Conservation (phyloP, 2,797 vertebrate genomes). For the Dipus sagitta region DNA sequence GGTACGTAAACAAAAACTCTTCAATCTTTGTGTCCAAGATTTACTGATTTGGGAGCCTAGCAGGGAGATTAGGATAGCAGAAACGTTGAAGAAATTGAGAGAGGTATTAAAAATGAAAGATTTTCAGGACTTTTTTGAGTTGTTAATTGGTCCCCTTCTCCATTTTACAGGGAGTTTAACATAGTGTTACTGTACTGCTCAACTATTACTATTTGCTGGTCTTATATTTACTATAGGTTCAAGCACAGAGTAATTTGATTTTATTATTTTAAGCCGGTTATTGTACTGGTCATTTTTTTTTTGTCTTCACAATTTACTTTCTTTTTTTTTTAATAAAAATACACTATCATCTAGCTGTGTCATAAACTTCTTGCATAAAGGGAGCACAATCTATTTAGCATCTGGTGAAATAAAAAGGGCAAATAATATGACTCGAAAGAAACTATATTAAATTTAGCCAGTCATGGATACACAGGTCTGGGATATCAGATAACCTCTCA, state of each 20-base stretch:
- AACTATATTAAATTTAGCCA: not conserved
- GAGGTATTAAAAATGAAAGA: not conserved
- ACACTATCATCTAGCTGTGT: not conserved
- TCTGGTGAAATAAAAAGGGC: not conserved
- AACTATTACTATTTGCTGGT: not conserved
- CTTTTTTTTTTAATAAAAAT: not conserved
- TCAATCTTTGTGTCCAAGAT: not conserved
- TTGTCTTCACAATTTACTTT: not conserved
- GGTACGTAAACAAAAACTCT: not conserved
- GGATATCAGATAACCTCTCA: not conserved
- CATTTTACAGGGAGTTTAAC: not conserved
- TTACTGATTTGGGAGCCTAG: not conserved
- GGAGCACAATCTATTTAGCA: not conserved
- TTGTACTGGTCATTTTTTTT: not conserved
- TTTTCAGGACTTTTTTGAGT: not conserved
- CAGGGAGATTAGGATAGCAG: not conserved
- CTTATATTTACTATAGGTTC: not conserved
- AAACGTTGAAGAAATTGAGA: not conserved
- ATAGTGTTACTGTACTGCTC: not conserved
- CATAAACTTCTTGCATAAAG: slow-evolving; percentile 7
- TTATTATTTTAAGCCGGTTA: not conserved
- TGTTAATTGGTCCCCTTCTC: not conserved
- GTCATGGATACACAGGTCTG: not conserved
- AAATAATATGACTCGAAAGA: not conserved
- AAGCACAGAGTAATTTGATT: not conserved